A percentile compares a stretch with the other conserved stretches of the same genome.
phyloP scores from a whole-genome alignment of 2,113 vertebrate genomes.

The Progne subis region DNA sequence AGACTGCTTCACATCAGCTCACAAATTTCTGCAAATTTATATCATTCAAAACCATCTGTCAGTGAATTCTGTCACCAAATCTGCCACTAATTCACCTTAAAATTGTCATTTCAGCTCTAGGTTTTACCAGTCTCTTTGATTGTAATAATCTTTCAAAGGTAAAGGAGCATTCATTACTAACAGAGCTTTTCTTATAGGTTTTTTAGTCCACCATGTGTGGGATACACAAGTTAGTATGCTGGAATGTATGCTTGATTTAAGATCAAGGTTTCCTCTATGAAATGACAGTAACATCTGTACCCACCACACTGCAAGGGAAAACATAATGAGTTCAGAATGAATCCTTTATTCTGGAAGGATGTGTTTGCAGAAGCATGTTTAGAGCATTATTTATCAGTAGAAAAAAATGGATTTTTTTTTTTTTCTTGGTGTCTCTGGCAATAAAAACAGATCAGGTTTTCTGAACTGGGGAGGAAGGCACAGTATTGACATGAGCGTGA shows the following conservation, averaged over 20 bases:
- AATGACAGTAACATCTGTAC: neutral
- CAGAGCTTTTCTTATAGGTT: neutral
- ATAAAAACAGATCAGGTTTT: neutral
- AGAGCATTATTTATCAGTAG: neutral
- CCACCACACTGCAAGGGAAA: neutral
- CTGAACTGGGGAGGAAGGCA: neutral
- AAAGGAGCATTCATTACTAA: neutral
- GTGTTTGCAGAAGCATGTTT: neutral
- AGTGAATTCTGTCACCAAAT: neutral
- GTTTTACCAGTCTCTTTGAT: neutral
- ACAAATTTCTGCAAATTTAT: neutral
- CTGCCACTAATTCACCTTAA: neutral
- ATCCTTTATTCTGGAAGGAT: neutral
- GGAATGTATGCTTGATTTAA: neutral
- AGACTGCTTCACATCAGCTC: neutral
- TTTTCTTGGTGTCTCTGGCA: neutral
- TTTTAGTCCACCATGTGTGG: neutral
- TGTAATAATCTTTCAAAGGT: neutral
- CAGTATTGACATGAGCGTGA: neutral
- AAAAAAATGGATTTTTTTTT: neutral
- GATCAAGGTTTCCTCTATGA: neutral
- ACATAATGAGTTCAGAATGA: neutral
- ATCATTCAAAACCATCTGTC: neutral
- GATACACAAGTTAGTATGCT: neutral
- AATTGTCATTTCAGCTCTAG: neutral